Evolutionary conservation across 1,140 invertebrate genomes (phyloP), one percentile per base, ranked within the genome.

Genomic region (Pantala flavescens): DNA sequence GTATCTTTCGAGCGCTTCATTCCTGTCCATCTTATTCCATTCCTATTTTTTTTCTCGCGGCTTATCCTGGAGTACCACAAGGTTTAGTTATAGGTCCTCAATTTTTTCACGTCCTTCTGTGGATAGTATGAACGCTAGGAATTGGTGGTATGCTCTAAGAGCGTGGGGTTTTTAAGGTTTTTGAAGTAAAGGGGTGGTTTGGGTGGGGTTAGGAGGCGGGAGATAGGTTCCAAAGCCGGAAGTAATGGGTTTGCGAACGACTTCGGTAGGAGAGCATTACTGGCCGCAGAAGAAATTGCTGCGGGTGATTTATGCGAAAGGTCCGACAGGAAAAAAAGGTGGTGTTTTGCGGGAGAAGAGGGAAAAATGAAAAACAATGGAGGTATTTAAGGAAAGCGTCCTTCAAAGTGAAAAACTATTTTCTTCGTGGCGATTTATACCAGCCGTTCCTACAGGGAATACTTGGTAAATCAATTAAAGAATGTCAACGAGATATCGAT

Each of bases 171-270:
- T n/a, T n/a, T 36, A 36, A 12, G 49, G 49, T 3, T 16, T 3
- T 3, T 19, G 49, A 12, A 21, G 12, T 16, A 63, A 63, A 36
- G 12, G 12, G 49, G n/a, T 63, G 49, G 49, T 16, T 21, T 63
- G 49, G 43, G 16, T 14, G 49, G 5, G 14, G 49, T 21, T 63
- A 12, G 12, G 49, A 21, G 49, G 14, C n/a, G n/a, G 12, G 49
- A 21, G n/a, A 63, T 63, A 12, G 49, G 16, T 63, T 12, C n/a
- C 49, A 63, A 63, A 63, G 49, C 49, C 49, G 49, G 49, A 63
- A 63, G 49, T 63, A 63, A 63, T 63, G 49, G 49, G 49, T 63
- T 63, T 63, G 49, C 49, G 49, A 63, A 63, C 49, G 49, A 63
- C 49, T 63, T 21, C 16, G 49, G 49, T 3, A 63, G 49, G 16